A percentile compares a stretch with the other conserved stretches of the same genome.
These are phyloP conservation scores for Rhabdomys dilectus DNA, from an alignment of 2,113 vertebrate genomes.

Conservation along the genomic window DNA sequence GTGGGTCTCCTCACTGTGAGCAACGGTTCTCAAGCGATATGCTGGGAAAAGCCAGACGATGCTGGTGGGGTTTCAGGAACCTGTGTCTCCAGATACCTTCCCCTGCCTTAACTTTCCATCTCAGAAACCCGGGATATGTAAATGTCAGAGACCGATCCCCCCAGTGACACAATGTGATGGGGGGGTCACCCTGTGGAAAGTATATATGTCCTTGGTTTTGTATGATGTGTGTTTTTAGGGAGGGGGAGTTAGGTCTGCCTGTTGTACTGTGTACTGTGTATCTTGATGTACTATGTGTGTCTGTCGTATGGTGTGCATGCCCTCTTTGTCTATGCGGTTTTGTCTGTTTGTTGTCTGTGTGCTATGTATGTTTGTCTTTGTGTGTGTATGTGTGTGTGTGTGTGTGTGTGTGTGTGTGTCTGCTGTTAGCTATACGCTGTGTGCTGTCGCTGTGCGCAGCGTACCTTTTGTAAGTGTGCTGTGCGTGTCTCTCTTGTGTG, in stretches of 20 bases:
- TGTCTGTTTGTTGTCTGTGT: neutral
- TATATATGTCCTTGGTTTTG: neutral
- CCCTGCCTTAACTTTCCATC: neutral
- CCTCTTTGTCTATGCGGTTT: neutral
- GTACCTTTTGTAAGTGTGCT: neutral
- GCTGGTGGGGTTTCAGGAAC: accelerated
- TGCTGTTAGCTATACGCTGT: neutral
- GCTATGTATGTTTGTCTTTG: too few relatives aligned
- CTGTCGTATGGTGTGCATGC: neutral
- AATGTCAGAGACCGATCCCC: neutral
- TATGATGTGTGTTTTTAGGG: neutral
- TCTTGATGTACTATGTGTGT: neutral
- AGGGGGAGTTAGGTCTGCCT: neutral
- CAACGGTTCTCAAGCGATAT: accelerated
- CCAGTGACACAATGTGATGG: too few relatives aligned
- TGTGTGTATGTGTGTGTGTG: too few relatives aligned
- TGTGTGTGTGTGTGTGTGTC: too few relatives aligned
- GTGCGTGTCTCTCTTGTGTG: neutral
- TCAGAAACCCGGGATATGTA: accelerated
- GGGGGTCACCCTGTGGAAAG: neutral
- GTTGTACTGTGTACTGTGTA: neutral
- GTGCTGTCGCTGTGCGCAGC: neutral
- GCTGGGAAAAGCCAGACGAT: too few relatives aligned
- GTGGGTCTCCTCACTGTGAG: neutral
- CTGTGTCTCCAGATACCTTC: neutral